phyloP scores from a whole-genome alignment of 2,797 vertebrate species.

The Morus bassanus region DNA sequence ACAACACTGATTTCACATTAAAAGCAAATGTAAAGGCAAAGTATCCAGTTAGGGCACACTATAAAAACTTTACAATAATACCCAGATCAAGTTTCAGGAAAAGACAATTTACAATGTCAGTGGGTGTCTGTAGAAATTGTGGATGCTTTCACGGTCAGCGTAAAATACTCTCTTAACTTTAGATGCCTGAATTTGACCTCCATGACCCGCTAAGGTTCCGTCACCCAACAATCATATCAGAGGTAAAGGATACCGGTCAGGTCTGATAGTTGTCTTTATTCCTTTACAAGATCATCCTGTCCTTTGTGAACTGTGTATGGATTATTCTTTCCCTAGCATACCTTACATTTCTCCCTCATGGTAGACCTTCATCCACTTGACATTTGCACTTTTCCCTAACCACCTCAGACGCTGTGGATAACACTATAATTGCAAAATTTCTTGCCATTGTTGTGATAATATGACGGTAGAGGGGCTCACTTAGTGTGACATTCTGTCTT shows the following conservation, averaged over 20 bases:
- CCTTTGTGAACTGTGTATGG: background rate
- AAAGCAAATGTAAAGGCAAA: background rate
- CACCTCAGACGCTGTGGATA: background rate
- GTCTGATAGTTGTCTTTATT: background rate
- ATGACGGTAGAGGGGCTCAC: background rate
- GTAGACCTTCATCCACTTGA: background rate
- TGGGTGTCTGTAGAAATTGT: background rate
- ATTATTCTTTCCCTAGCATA: background rate
- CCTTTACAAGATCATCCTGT: background rate
- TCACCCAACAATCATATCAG: background rate
- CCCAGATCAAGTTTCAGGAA: background rate
- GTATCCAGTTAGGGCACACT: background rate
- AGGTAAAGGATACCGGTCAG: background rate
- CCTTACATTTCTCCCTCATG: background rate
- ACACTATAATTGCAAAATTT: background rate
- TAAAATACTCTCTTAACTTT: background rate
- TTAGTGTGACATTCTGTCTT: background rate
- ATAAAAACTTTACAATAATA: background rate
- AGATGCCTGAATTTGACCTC: background rate
- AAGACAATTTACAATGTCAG: background rate
- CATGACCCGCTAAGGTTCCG: background rate
- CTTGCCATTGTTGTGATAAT: background rate
- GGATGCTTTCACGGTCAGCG: background rate
- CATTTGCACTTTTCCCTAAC: background rate
- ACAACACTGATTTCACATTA: background rate